Percentiles rank a stretch among this genome's conserved stretches.
These are phyloP conservation scores for Apostichopus californicus DNA, from an alignment of 35 echinoderm and acorn worm genomes.

Conservation along the genomic window DNA sequence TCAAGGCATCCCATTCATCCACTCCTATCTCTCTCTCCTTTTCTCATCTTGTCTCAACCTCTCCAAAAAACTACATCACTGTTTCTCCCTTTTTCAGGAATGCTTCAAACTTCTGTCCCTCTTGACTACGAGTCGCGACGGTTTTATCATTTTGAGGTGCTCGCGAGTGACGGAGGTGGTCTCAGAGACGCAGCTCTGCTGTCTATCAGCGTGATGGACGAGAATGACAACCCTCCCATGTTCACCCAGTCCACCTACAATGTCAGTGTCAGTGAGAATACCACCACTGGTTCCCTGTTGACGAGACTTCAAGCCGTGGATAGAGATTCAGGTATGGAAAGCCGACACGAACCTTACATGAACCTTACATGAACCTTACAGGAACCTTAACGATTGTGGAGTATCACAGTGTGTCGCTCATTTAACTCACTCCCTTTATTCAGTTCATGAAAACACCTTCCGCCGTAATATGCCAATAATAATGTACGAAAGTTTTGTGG, in stretches of 20 bases:
- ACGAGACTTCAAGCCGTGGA: slow-evolving; percentile 93
- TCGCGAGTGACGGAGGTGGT: slow-evolving; percentile 75
- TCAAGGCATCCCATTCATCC: too few species aligned
- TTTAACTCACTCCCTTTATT: too few species aligned
- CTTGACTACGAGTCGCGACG: slow-evolving; percentile 79
- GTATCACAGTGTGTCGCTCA: too few species aligned
- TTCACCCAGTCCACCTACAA: slow-evolving; percentile 77
- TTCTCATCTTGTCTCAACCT: background rate
- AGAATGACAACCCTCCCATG: slow-evolving; percentile 85
- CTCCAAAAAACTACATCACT: background rate
- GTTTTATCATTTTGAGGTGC: slow-evolving; percentile 70
- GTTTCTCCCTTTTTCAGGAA: slow-evolving; percentile 47
- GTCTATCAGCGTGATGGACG: slow-evolving; percentile 75
- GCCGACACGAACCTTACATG: too few species aligned
- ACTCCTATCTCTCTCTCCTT: background rate
- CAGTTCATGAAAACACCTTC: too few species aligned
- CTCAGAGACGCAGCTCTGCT: slow-evolving; percentile 66
- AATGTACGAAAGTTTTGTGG: too few species aligned
- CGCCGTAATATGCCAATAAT: too few species aligned
- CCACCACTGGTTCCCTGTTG: slow-evolving; percentile 76
- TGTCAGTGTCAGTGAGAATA: slow-evolving; percentile 93
- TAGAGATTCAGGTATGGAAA: slow-evolving; percentile 69
- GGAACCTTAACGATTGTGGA: too few species aligned
- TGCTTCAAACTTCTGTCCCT: slow-evolving; percentile 55
- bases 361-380: too few species aligned